Evolutionary conservation across 2,888 invertebrate species (phyloP), one percentile per base, ranked within the genome.

Genomic region (Neelides folsomi): DNA sequence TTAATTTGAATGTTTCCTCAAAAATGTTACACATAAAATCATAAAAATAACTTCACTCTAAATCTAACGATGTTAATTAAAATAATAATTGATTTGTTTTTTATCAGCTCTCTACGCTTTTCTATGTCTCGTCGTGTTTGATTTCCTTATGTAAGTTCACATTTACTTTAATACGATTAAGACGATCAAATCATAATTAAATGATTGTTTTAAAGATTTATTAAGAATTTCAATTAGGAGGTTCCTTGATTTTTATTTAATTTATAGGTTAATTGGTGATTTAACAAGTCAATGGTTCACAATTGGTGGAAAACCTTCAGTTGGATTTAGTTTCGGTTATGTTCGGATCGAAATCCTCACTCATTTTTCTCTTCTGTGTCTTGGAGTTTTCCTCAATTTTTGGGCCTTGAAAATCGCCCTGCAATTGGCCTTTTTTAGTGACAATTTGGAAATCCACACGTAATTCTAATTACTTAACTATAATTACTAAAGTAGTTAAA

Each of bases 291-390:
- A 60, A 20, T 55, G 49, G 45, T 64, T 58, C 48, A 47, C 52
- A 4, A 54, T 52, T 16, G 57, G 59, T 27, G 60, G 62, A 20
- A 64, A 62, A 39, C 58, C 57, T 19, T 62, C 64, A 8, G 57
- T 60, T n/a, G 54, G 55, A 9, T 64, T 55, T 38, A 60, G 59
- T 48, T 64, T 64, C 42, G 62, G 62, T 5, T 60, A 54, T 41
- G 54, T 58, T 7, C 52, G 64, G 20, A 55, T 64, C 1, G 62
- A 64, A 54, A 58, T 64, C 6, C 36, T 64, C 1, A 57, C 53
- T 9, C 64, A 64, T 53, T 64, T 64, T 53, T 56, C 60, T 2
- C 54, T 62, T 46, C 27, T 62, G 27, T 60, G 62, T 43, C 50
- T 64, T 10, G 62, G 62, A 7, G 35, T 64, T 7, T 49, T 64